Evolutionary conservation across 2,888 invertebrate species (phyloP).

Genomic region (Phytoseiulus persimilis): DNA sequence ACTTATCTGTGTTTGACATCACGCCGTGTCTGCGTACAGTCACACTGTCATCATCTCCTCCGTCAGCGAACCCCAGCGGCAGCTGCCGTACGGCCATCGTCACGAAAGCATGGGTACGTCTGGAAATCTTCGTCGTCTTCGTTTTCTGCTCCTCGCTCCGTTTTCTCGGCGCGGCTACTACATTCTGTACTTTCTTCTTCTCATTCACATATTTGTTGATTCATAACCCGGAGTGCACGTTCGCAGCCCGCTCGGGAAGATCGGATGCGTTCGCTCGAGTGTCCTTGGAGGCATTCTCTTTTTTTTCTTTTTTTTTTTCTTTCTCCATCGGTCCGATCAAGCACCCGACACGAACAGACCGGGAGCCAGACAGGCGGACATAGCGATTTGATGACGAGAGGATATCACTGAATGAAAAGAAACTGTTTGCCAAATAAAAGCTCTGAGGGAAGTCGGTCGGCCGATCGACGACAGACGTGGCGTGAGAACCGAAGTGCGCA

Average conservation of each 20-base stretch:
- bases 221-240: neutral
- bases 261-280: neutral
- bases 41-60: neutral
- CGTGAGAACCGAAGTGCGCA: neutral
- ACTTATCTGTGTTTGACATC: neutral
- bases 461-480: neutral
- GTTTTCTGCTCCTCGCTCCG: neutral
- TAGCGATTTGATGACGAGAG: neutral
- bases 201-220: neutral
- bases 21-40: neutral
- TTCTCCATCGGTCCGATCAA: neutral
- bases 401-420: neutral
- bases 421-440: slow-evolving; percentile 5
- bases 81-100: neutral
- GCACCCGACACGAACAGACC: neutral
- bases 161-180: neutral
- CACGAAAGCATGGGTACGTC: neutral
- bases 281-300: neutral
- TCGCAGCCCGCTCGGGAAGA: neutral
- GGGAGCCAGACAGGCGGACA: neutral
- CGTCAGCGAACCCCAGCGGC: neutral
- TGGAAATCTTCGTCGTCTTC: neutral
- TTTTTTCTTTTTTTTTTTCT: neutral
- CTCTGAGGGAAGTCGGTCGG: neutral
- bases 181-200: neutral